phyloP scores from a whole-genome alignment of 1,140 invertebrate species.

The Goniozus legneri region DNA sequence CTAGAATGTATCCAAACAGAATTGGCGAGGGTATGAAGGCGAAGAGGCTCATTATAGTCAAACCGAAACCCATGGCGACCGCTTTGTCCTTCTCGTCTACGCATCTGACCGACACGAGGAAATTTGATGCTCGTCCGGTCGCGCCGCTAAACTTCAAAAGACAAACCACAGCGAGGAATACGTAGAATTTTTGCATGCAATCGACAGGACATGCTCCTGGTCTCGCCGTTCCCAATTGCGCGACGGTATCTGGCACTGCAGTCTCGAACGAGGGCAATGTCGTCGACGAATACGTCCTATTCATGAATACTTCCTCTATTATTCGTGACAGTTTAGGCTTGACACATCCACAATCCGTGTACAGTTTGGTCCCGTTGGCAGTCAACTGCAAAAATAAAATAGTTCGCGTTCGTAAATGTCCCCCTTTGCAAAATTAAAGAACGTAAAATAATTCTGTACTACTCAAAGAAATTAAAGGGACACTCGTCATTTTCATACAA shows the following conservation, averaged over 20 bases:
- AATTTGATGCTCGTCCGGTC: constrained; percentile 66
- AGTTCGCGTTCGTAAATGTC: no score
- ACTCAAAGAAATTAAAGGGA: no score
- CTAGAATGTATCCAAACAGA: constrained; percentile 68
- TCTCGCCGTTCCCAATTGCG: constrained; percentile 49
- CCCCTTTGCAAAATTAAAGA: no score
- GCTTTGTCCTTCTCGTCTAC: constrained; percentile 71
- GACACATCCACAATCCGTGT: constrained; percentile 59
- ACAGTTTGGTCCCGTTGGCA: constrained; percentile 34
- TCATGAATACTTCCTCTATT: constrained; percentile 21
- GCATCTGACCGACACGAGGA: constrained; percentile 66
- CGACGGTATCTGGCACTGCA: constrained; percentile 5
- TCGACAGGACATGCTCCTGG: constrained; percentile 66
- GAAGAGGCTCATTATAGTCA: constrained; percentile 66
- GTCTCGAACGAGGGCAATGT: constrained; percentile 19
- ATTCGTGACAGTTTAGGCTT: constrained; percentile 27
- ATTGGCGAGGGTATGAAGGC: constrained; percentile 72
- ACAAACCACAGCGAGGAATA: constrained; percentile 66
- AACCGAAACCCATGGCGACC: constrained; percentile 66
- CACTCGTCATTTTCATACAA: no score
- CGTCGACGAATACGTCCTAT: constrained; percentile 12
- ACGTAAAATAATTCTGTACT: no score
- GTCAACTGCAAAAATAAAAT: constrained; percentile 19
- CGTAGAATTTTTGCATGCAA: constrained; percentile 63
- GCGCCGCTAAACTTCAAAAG: constrained; percentile 66